Evolutionary conservation across 2,888 invertebrate genomes (phyloP).

Genomic region (Myopa tessellatipennis): DNA sequence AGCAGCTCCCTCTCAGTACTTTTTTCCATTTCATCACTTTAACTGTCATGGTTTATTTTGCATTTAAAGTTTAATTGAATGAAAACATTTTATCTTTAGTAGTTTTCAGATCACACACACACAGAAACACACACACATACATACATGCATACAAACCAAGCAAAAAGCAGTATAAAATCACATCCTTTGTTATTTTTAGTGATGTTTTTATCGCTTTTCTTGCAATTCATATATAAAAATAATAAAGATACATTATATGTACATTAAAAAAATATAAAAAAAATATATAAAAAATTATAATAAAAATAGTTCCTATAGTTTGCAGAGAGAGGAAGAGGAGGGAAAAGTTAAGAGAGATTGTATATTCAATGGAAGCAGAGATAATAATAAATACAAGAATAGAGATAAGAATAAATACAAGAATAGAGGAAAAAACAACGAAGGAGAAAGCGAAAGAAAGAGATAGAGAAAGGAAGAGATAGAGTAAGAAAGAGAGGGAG

Average conservation of each 20-base stretch:
- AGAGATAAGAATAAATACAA: background rate
- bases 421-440: background rate
- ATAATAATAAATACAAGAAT: background rate
- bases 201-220: background rate
- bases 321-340: background rate
- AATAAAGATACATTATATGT: too few species aligned
- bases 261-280: too few species aligned
- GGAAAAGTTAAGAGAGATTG: background rate
- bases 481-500: background rate
- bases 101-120: background rate
- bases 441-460: background rate
- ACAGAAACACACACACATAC: background rate
- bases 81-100: conserved; percentile 31
- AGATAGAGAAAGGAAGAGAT: background rate
- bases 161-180: background rate
- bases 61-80: conserved; percentile 3
- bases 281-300: too few species aligned
- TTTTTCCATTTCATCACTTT: too few species aligned
- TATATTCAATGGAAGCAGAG: conserved; percentile 1
- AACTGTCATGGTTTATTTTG: too few species aligned
- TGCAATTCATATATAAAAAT: too few species aligned
- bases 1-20: too few species aligned
- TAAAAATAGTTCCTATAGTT: too few species aligned
- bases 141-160: background rate
- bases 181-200: too few species aligned